Conservation (phyloP, 2,888 invertebrate species). For the Zhuqinia jingwanae region DNA sequence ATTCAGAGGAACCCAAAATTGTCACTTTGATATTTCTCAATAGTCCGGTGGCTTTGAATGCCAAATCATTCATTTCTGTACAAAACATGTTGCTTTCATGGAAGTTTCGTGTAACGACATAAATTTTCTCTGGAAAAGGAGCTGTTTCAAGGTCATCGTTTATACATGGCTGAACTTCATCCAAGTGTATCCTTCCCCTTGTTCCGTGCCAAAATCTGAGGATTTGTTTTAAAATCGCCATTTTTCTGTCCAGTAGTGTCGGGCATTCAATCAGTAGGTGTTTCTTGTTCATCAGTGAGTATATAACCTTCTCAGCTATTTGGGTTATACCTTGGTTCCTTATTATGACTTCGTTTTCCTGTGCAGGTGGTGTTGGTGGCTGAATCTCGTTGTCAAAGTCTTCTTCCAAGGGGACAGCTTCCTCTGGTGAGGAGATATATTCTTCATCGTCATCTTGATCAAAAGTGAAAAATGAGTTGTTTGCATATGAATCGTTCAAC, state of each 20-base stretch:
- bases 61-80: neutral
- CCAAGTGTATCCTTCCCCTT: neutral
- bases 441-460: too few species aligned
- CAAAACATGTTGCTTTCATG: neutral
- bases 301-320: neutral
- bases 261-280: conserved; percentile 37
- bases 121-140: neutral
- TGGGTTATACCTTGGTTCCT: too few species aligned
- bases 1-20: too few species aligned
- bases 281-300: neutral
- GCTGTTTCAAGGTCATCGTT: neutral
- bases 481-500: too few species aligned
- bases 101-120: neutral
- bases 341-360: too few species aligned
- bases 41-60: neutral
- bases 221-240: neutral
- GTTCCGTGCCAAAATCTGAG: conserved; percentile 1
- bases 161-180: too few species aligned
- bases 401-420: too few species aligned
- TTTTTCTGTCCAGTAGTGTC: neutral
- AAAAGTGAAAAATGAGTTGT: too few species aligned
- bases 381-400: too few species aligned
- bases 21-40: conserved; percentile 10
- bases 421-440: too few species aligned
- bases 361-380: too few species aligned